Base-by-base conservation (phyloP, 2,113 vertebrate genomes). In the Triplophysa siluroides region DNA sequence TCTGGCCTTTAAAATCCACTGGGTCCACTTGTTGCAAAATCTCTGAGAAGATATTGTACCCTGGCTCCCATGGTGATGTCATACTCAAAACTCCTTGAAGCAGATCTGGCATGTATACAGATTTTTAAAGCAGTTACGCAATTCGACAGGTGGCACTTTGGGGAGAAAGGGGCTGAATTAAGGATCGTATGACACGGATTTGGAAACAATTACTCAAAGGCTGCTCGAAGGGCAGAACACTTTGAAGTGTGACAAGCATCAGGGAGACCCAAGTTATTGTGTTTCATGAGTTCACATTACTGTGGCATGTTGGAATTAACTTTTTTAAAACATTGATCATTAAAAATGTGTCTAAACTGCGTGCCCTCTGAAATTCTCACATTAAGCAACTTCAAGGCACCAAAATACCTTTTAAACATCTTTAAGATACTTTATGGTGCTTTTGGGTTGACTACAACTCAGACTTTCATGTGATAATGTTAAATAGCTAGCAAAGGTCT, bases 101-200 rank as follows among this genome's bases (percentile, higher is more conserved):
- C 69, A 78, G 72, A 81, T 85, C 14, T 14, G 60, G 65, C 78
- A 67, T 76, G 71, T 84, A 84, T 85, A 78, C 81, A 76, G 80
- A 88, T 84, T 7, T 88, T 87, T 71, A 78, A 78, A 82, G 75
- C 78, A 75, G 80, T 91, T 91, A 88, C 18, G 83, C 89, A 91
- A 89, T 72, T 74, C 81, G 86, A 85, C 91, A 91, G 92, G 91
- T 92, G 92, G 83, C 72, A 52, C 60, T 72, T 62, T 24, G 68
- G 52, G 79, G 84, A 74, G 68, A 81, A 70, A 64, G 18, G 86
- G 19, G 72, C 66, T 78, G 79, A 90, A 87, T 86, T 82, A 85
- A 87, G 88, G 81, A 88, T 92, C 88, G 79, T 78, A 86, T 92
- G 87, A 91, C 88, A 60, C 78, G 83, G 86, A 85, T 90, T 89